phyloP scores from a whole-genome alignment of 2,888 invertebrate species.

The Nephrotoma flavescens region DNA sequence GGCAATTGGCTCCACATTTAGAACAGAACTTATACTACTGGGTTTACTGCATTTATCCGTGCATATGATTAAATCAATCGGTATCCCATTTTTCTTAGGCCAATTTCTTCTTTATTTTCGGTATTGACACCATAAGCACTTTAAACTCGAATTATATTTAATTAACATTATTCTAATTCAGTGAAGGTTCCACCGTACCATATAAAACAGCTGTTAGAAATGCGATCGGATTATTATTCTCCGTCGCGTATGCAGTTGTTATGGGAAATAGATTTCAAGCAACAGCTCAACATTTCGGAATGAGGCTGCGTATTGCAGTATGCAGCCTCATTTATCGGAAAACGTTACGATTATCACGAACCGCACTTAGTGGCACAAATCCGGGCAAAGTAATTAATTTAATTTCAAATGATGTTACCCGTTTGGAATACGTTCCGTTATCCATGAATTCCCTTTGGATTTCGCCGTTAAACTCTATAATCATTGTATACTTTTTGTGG shows the following conservation, averaged over 20 bases:
- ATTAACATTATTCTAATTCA: background rate
- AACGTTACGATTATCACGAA: constrained; percentile 46
- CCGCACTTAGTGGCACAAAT: constrained; percentile 65
- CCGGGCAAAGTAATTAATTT: constrained; percentile 79
- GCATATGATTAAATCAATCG: background rate
- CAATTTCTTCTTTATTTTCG: constrained; percentile 14
- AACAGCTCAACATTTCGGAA: constrained; percentile 44
- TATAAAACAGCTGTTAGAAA: background rate
- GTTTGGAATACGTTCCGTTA: constrained; percentile 62
- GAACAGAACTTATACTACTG: constrained; percentile 12
- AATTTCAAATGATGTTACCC: constrained; percentile 73
- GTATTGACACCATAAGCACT: constrained; percentile 3
- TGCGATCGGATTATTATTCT: background rate
- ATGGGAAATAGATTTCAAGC: background rate
- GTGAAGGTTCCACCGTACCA: background rate
- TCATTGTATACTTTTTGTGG: constrained; percentile 57
- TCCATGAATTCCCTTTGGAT: constrained; percentile 70
- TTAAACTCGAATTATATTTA: background rate
- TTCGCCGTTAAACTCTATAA: constrained; percentile 49
- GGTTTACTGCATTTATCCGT: constrained; percentile 7
- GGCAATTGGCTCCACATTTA: constrained; percentile 14
- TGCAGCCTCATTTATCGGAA: constrained; percentile 78
- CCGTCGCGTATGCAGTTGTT: background rate
- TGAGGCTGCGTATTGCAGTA: constrained; percentile 65
- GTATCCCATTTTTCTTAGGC: constrained; percentile 13